Conservation (phyloP, 2,797 vertebrate species). For the Myotis pilosus region DNA sequence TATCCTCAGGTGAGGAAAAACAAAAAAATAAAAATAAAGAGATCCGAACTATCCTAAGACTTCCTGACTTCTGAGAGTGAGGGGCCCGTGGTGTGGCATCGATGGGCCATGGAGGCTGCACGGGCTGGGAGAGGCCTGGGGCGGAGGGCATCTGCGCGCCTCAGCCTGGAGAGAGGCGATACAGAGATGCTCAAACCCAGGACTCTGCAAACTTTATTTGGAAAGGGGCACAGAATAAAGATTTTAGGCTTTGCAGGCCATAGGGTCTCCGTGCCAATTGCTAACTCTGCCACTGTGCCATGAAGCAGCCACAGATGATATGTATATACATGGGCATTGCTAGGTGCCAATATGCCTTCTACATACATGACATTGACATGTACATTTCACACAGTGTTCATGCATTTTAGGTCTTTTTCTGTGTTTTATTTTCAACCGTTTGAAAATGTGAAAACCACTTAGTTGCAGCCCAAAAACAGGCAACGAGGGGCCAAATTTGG, state of each 20-base stretch:
- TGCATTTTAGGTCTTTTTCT: not conserved
- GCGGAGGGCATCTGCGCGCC: not conserved
- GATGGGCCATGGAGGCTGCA: not conserved
- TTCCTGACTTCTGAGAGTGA: not conserved
- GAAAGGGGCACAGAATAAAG: not conserved
- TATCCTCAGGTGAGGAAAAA: too few species aligned
- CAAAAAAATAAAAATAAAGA: not conserved
- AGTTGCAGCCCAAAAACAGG: not conserved
- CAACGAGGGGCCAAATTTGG: not conserved
- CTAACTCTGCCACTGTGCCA: not conserved
- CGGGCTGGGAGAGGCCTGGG: not conserved
- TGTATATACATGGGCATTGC: not conserved
- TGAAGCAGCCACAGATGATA: not conserved
- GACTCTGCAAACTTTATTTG: not conserved
- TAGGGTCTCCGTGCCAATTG: not conserved
- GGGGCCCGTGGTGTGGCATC: not conserved
- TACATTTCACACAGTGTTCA: not conserved
- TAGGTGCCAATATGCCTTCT: not conserved
- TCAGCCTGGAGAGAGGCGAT: not conserved
- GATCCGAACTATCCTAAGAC: not conserved
- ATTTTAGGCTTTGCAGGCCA: not conserved
- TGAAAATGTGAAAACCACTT: slow-evolving; percentile 32
- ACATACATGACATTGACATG: not conserved
- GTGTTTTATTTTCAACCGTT: not conserved
- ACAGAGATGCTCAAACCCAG: not conserved